Evolutionary conservation across 1,140 invertebrate species (phyloP).

Genomic region (Acyrthosiphon pisum): DNA sequence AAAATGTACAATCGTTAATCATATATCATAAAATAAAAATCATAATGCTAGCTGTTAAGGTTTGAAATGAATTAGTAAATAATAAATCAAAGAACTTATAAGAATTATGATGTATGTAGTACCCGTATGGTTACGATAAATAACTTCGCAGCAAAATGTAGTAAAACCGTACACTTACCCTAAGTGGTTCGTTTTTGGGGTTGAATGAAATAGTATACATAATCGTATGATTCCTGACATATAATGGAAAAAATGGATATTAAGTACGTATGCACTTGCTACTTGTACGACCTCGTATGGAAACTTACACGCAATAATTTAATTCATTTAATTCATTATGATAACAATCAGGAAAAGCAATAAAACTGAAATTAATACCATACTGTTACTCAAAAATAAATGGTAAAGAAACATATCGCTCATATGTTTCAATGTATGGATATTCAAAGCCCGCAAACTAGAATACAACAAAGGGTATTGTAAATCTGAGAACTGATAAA

Average conservation of each 20-base stretch:
- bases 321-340: not conserved
- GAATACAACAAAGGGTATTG: not conserved
- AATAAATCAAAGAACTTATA: not conserved
- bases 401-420: not conserved
- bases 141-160: not conserved
- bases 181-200: not conserved
- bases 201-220: not conserved
- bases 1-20: not conserved
- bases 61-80: not conserved
- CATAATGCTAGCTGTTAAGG: not conserved
- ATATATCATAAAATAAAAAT: not conserved
- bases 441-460: not conserved
- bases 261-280: not conserved
- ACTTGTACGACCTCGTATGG: not conserved
- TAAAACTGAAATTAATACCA: not conserved
- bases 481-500: not conserved
- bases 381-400: not conserved
- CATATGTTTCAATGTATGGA: not conserved
- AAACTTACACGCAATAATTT: slow-evolving; percentile 20
- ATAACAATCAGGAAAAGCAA: not conserved
- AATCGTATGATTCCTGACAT: not conserved
- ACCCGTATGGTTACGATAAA: not conserved
- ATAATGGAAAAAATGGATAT: not conserved
- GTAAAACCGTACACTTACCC: not conserved
- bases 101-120: not conserved